phyloP scores from a whole-genome alignment of 2,797 vertebrate species.

The Chelmon rostratus region DNA sequence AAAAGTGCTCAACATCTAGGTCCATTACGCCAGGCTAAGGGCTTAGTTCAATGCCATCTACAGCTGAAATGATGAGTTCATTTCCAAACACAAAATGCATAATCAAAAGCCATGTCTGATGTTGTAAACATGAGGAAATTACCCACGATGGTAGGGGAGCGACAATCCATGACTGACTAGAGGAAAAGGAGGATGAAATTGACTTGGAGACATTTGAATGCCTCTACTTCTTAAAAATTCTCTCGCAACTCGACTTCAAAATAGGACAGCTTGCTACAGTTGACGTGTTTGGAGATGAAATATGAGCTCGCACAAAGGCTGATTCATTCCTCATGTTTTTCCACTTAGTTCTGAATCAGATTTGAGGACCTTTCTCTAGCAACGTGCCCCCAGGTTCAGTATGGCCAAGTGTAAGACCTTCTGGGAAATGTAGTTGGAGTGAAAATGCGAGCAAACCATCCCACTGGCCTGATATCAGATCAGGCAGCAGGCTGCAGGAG shows the following conservation, averaged over 20 bases:
- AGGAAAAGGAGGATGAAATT: slow-evolving; percentile 76
- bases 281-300: slow-evolving; percentile 72
- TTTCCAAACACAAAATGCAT: slow-evolving; percentile 74
- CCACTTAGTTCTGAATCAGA: slow-evolving; percentile 70
- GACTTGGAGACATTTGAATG: slow-evolving; percentile 76
- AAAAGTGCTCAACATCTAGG: slow-evolving; percentile 57
- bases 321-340: slow-evolving; percentile 74
- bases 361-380: slow-evolving; percentile 73
- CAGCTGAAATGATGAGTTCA: slow-evolving; percentile 72
- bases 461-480: slow-evolving; percentile 79
- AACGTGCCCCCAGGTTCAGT: slow-evolving; percentile 60
- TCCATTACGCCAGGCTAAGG: slow-evolving; percentile 35
- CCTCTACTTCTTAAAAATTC: slow-evolving; percentile 69
- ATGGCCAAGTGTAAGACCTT: slow-evolving; percentile 70
- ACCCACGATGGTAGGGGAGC: slow-evolving; percentile 67
- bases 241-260: slow-evolving; percentile 68
- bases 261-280: slow-evolving; percentile 69
- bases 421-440: slow-evolving; percentile 80
- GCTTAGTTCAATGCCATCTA: slow-evolving; percentile 63
- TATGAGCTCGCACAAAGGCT: slow-evolving; percentile 67
- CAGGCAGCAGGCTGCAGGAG: slow-evolving; percentile 66
- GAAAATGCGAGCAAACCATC: slow-evolving; percentile 74
- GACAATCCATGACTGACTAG: slow-evolving; percentile 77
- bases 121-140: slow-evolving; percentile 82
- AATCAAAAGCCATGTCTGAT: slow-evolving; percentile 81